Evolutionary conservation across 2,113 vertebrate genomes (phyloP).

Genomic region (Pelobates fuscus): DNA sequence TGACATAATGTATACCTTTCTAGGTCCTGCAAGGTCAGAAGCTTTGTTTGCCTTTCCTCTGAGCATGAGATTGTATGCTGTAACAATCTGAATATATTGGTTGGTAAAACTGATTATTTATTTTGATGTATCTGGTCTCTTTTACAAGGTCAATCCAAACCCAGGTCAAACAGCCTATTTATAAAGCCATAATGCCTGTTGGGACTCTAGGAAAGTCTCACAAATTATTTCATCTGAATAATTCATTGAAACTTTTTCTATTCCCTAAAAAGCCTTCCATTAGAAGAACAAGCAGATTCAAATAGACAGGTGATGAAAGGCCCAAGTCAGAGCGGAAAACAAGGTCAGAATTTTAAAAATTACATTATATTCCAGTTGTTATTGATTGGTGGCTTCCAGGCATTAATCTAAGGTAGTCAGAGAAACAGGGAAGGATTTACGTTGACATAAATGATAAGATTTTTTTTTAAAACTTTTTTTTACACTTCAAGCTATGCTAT

Average conservation of each 20-base stretch:
- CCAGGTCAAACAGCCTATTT: constrained; percentile 43
- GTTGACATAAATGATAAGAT: not conserved
- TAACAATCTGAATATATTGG: constrained; percentile 11
- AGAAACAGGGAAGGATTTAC: constrained; percentile 6
- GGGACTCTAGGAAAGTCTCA: constrained; percentile 40
- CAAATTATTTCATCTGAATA: constrained; percentile 48
- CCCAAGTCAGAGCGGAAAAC: constrained; percentile 42
- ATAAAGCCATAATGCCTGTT: constrained; percentile 38
- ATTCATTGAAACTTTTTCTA: constrained; percentile 48
- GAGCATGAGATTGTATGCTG: constrained; percentile 7
- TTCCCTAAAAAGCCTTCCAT: constrained; percentile 48
- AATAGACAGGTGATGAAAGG: constrained; percentile 48
- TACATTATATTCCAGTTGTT: constrained; percentile 37
- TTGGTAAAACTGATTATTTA: constrained; percentile 24
- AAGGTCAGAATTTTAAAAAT: constrained; percentile 44
- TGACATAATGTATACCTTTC: constrained; percentile 16
- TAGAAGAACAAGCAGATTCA: constrained; percentile 44
- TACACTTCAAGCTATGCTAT: constrained; percentile 10
- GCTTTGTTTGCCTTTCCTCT: not conserved
- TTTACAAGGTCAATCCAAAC: constrained; percentile 38
- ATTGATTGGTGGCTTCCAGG: constrained; percentile 43
- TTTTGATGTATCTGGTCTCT: constrained; percentile 30
- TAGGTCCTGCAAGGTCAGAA: constrained; percentile 39
- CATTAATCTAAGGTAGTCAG: constrained; percentile 28
- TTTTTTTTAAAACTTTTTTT: not conserved